A percentile compares a stretch with the other conserved stretches of the same genome.
phyloP scores from a whole-genome alignment of 2,113 vertebrate species.

The Pedetes capensis region DNA sequence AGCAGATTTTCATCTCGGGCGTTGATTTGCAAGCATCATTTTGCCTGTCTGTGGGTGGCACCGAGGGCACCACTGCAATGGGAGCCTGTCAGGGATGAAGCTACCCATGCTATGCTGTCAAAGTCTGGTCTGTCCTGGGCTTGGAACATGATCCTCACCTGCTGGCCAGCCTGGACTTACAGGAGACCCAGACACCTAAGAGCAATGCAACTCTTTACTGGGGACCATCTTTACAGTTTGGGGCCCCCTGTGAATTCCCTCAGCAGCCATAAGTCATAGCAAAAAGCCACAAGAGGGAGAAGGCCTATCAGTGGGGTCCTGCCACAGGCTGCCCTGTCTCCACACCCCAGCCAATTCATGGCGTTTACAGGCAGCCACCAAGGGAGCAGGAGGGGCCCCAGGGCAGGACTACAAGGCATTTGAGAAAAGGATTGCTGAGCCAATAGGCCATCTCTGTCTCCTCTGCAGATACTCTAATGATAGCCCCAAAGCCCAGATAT shows the following conservation, averaged over 20 bases:
- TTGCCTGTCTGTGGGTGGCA: neutral
- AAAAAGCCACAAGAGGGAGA: neutral
- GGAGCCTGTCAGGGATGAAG: rapidly evolving
- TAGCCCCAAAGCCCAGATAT: too few species aligned
- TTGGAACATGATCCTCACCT: neutral
- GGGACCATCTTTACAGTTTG: neutral
- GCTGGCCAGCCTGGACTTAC: neutral
- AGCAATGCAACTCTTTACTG: neutral
- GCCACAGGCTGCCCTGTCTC: neutral
- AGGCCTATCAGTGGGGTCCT: neutral
- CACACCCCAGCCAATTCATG: neutral
- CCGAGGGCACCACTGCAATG: rapidly evolving
- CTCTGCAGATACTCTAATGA: rapidly evolving
- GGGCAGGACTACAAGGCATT: neutral
- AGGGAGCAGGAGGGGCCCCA: too few species aligned
- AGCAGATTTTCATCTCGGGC: neutral
- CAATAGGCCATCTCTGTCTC: neutral
- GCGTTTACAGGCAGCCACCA: neutral
- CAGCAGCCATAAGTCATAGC: neutral
- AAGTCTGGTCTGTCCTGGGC: neutral
- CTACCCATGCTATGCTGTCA: rapidly evolving
- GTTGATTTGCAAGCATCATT: neutral
- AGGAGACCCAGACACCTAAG: neutral
- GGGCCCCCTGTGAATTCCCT: too few species aligned
- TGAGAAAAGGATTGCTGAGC: neutral